Evolutionary conservation across 2,888 invertebrate species (phyloP).

Genomic region (Apamea epomidion): DNA sequence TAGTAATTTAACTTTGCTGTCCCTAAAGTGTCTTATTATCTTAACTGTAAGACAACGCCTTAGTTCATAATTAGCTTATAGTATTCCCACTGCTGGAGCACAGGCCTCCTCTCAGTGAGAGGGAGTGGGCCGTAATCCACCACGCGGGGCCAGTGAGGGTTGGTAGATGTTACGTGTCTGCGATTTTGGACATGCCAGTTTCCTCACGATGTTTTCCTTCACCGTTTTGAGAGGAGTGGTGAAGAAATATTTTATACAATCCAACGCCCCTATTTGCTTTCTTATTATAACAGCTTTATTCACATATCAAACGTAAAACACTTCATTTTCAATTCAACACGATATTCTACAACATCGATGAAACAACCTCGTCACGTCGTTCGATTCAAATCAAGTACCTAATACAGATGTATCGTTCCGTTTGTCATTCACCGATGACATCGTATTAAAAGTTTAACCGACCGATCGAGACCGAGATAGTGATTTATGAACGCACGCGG

Average conservation of each 20-base stretch:
- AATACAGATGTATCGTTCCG: conserved; percentile 58
- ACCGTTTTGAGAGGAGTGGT: not conserved
- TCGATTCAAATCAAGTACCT: conserved; percentile 43
- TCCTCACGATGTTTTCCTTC: not conserved
- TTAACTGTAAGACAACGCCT: not conserved
- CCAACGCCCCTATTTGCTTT: not conserved
- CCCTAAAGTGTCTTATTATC: not conserved
- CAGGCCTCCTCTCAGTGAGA: not conserved
- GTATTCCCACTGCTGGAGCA: no score
- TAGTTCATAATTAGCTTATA: no score
- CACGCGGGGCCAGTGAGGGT: not conserved
- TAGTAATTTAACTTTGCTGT: not conserved
- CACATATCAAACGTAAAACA: not conserved
- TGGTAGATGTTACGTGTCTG: not conserved
- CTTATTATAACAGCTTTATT: not conserved
- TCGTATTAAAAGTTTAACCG: conserved; percentile 71
- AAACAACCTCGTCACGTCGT: conserved; percentile 49
- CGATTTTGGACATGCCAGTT: not conserved
- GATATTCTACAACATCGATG: conserved; percentile 7
- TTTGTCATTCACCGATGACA: conserved; percentile 72
- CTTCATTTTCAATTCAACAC: conserved; percentile 14
- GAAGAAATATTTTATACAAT: not conserved
- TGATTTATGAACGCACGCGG: conserved; percentile 65
- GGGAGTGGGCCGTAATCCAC: not conserved
- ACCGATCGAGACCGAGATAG: conserved; percentile 62